phyloP scores from a whole-genome alignment of 2,888 invertebrate genomes.

The Cantharis lateralis region DNA sequence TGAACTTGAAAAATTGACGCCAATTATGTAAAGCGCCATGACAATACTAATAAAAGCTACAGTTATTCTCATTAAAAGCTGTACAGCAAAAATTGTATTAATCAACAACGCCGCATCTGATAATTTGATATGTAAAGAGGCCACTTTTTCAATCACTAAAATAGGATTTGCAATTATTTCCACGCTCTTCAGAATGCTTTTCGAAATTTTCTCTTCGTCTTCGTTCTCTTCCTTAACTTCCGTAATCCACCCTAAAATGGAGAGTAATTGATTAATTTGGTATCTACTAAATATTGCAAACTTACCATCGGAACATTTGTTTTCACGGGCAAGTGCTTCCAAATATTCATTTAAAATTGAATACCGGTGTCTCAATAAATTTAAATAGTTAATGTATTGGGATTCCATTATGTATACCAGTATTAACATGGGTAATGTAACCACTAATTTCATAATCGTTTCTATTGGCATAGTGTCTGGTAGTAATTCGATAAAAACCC shows the following conservation, averaged over 20 bases:
- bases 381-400: constrained; percentile 40
- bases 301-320: constrained; percentile 24
- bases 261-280: neutral
- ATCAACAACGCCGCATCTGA: constrained; percentile 42
- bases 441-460: neutral
- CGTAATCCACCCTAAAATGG: constrained; percentile 29
- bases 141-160: constrained; percentile 41
- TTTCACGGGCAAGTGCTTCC: constrained; percentile 34
- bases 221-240: constrained; percentile 16
- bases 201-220: constrained; percentile 19
- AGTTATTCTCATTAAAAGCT: constrained; percentile 42
- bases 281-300: neutral
- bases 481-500: neutral
- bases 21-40: constrained; percentile 42
- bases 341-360: constrained; percentile 40
- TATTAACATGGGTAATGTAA: constrained; percentile 14
- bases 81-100: constrained; percentile 43
- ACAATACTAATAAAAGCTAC: constrained; percentile 44
- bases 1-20: constrained; percentile 37
- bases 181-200: constrained; percentile 23
- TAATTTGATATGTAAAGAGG: constrained; percentile 43
- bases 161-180: constrained; percentile 36
- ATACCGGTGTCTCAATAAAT: constrained; percentile 37
- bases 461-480: neutral
- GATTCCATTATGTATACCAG: constrained; percentile 38